Base-by-base conservation (phyloP, 2,888 invertebrate genomes). In the Ornithoptera alexandrae region DNA sequence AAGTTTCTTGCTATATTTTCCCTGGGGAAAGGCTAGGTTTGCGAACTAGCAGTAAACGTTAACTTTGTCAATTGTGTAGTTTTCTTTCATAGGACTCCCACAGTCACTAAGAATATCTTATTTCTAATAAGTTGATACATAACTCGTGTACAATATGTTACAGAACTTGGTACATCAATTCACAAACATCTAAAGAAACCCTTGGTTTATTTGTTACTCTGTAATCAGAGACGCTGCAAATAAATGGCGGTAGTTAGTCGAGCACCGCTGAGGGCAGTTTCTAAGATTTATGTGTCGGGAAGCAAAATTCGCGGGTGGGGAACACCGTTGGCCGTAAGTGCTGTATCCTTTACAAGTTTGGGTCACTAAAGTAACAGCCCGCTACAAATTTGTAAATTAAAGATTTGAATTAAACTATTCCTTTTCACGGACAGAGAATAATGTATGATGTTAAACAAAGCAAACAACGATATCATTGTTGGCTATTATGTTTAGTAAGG, bases 211-310 rank as follows among this genome's bases (percentile, higher is more conserved):
- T 79, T 80, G 79, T 80, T 79, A 80, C 78, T 75, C 76, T 82
- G 84, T 89, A 90, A 89, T 89, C 87, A 86, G 86, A 85, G 85
- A 83, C 81, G 84, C 79, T 81, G 84, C 80, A 86, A 90, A 91
- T 84, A 89, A 90, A 91, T 90, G 88, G 85, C 74, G 79, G 88
- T 88, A 89, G 89, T 91, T 90, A 90, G 84, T 83, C 79, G 82
- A 82, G 82, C 81, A 83, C 91, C 90, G 84, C 89, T 88, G 88
- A 87, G 88, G 89, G 87, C 85, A 87, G 86, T 90, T 85, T 81
- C 82, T 74, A 78, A 84, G 84, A 90, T 91, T 90, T 90, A 91
- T 91, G 88, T 82, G 74, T 82, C 78, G 80, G 75, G 74, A 70
- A 76, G 75, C 67, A 73, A 72, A 72, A 70, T 74, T 72, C 71